These are phyloP conservation scores for Phyllotreta striolata DNA, from an alignment of 2,888 invertebrate species.

Conservation along the genomic window DNA sequence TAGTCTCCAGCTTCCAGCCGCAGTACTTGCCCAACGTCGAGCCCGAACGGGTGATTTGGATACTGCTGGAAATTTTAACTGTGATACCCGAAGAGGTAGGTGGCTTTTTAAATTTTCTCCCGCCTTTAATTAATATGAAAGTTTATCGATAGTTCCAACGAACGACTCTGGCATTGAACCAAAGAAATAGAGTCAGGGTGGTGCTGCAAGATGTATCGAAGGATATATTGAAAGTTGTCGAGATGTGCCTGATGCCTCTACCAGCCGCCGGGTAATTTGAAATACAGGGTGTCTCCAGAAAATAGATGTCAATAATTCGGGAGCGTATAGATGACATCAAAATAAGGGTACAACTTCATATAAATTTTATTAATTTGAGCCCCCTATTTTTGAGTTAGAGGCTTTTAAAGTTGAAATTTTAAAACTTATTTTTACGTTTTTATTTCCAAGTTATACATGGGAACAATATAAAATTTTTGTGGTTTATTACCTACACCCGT, in stretches of 20 bases:
- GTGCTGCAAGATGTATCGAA: constrained; percentile 61
- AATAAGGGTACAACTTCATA: no score
- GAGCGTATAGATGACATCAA: no score
- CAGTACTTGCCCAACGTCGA: constrained; percentile 67
- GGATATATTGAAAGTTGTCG: constrained; percentile 60
- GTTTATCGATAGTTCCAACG: constrained; percentile 59
- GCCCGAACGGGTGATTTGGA: constrained; percentile 69
- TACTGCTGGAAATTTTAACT: constrained; percentile 82
- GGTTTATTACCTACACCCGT: no score
- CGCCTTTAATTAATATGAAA: no score
- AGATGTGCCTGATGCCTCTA: constrained; percentile 59
- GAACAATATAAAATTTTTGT: no score
- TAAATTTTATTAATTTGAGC: no score
- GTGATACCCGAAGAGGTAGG: constrained; percentile 89
- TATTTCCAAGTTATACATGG: no score
- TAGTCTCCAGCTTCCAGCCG: constrained; percentile 66
- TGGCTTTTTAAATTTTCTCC: constrained; percentile 45
- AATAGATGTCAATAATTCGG: no score
- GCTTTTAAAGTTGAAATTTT: no score
- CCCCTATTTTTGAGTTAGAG: no score
- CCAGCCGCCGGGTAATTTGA: constrained; percentile 55
- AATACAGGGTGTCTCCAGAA: no score
- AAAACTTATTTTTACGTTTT: no score
- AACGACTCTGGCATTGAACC: constrained; percentile 58
- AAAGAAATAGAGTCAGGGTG: constrained; percentile 57